Evolutionary conservation across 2,113 vertebrate genomes (phyloP).

Genomic region (Solenodon paradoxus): DNA sequence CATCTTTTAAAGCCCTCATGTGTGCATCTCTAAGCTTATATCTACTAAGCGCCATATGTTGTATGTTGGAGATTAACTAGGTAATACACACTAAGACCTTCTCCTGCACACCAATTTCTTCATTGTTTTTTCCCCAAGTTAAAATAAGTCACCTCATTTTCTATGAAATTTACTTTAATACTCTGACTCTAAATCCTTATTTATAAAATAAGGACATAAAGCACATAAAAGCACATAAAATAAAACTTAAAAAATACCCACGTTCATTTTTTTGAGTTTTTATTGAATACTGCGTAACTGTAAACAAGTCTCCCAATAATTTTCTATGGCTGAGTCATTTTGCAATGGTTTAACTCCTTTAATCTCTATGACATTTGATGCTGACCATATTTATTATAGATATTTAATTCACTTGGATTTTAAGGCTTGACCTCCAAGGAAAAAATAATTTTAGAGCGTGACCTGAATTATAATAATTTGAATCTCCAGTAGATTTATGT

Average conservation of each 20-base stretch:
- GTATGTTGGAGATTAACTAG: background rate
- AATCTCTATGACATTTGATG: background rate
- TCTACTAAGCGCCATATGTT: background rate
- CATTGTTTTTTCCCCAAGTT: background rate
- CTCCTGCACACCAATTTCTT: too few relatives aligned
- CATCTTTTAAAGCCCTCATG: background rate
- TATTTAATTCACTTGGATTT: background rate
- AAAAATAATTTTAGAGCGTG: background rate
- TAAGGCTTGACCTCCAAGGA: background rate
- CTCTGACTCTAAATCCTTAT: background rate
- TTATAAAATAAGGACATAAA: background rate
- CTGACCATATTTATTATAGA: background rate
- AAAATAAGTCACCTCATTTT: background rate
- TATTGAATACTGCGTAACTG: background rate
- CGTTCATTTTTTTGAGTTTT: background rate
- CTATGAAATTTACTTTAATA: background rate
- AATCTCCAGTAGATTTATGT: background rate
- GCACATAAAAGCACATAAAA: background rate
- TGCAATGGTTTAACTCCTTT: background rate
- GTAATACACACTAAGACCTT: background rate
- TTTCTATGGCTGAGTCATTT: background rate
- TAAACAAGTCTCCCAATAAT: background rate
- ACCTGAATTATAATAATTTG: background rate
- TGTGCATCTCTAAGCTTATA: background rate
- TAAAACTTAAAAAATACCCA: background rate